Conservation (phyloP, 2,113 vertebrate genomes). For the Brachionichthys hirsutus region DNA sequence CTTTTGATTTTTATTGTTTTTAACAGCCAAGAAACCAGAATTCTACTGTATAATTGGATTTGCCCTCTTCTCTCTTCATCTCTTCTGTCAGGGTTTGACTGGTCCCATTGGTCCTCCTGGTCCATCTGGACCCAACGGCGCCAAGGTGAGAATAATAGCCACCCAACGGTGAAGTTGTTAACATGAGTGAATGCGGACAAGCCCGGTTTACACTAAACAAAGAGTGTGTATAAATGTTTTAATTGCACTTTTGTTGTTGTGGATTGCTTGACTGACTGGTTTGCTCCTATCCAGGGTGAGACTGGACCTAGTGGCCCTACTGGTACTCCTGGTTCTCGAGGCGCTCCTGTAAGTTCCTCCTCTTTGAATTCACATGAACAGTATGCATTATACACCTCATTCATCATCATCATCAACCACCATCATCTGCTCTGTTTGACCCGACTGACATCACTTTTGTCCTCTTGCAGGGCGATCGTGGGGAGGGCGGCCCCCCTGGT, state of each 20-base stretch:
- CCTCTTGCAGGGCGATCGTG: slow-evolving; percentile 87
- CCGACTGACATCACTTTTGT: slow-evolving; percentile 18
- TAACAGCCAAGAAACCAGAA: too few species aligned
- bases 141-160: slow-evolving; percentile 83
- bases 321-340: slow-evolving; percentile 86
- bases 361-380: background rate
- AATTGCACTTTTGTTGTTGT: background rate
- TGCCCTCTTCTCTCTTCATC: background rate
- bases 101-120: slow-evolving; percentile 96
- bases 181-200: too few species aligned
- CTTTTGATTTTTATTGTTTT: background rate
- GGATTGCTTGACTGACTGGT: slow-evolving; percentile 14
- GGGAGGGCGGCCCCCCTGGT: slow-evolving; percentile 90
- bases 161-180: background rate
- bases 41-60: too few species aligned
- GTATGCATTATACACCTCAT: too few species aligned
- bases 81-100: slow-evolving; percentile 84
- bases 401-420: too few species aligned
- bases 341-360: slow-evolving; percentile 86
- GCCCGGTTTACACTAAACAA: too few species aligned
- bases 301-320: slow-evolving; percentile 82
- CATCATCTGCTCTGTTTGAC: background rate
- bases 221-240: too few species aligned
- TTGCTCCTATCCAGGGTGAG: slow-evolving; percentile 83
- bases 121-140: slow-evolving; percentile 89